Percentiles rank a stretch among this genome's conserved stretches.
Evolutionary conservation across 2,113 vertebrate species (phyloP).

Genomic region (Cyanoramphus novaezelandiae): DNA sequence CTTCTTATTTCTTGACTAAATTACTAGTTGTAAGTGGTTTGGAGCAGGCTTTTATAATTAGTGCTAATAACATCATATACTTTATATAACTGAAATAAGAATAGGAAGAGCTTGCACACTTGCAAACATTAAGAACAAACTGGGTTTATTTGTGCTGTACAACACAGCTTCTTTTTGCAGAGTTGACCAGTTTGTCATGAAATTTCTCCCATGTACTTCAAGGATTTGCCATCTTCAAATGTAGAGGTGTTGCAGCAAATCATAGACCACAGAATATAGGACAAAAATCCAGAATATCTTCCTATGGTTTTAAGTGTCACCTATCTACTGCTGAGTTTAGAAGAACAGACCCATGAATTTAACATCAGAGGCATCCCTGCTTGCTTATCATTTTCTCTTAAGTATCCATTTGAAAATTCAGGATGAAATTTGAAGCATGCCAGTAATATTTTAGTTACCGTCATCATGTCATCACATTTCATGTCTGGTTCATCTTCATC

Average conservation of each 20-base stretch:
- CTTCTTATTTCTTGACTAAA: not conserved
- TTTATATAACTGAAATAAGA: not conserved
- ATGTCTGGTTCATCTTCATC: conserved; percentile 96
- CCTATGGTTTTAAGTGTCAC: not conserved
- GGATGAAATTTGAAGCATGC: not conserved
- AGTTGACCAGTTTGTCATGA: not conserved
- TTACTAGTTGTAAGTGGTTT: not conserved
- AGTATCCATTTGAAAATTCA: not conserved
- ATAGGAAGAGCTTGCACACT: not conserved
- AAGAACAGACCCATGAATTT: not conserved
- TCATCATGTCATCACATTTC: conserved; percentile 99
- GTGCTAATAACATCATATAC: not conserved
- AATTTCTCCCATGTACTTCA: not conserved
- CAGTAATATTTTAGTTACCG: conserved; percentile 74
- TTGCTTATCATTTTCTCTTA: not conserved
- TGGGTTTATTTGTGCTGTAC: not conserved
- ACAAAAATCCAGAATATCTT: not conserved
- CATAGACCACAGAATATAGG: not conserved
- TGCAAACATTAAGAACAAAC: not conserved
- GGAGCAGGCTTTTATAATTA: not conserved
- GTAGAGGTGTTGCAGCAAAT: not conserved
- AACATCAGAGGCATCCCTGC: not conserved
- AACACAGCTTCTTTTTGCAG: not conserved
- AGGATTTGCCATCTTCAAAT: not conserved
- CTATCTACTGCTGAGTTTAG: not conserved